Conservation (phyloP, 2,888 invertebrate genomes). For the Callosobruchus maculatus region DNA sequence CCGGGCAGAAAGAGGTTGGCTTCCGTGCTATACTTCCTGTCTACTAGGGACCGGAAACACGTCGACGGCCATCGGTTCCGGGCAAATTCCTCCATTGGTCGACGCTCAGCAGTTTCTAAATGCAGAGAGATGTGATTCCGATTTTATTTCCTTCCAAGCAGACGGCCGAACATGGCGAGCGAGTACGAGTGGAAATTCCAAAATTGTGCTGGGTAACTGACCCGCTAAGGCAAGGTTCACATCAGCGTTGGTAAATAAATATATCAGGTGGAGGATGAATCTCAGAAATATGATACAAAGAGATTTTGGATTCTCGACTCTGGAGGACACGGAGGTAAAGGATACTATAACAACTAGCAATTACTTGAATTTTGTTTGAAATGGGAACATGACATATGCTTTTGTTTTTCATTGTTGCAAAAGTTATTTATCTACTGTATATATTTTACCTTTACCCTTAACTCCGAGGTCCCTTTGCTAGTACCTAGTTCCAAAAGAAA, state of each 20-base stretch:
- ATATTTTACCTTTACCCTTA: too few relatives aligned
- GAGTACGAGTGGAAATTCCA: neutral
- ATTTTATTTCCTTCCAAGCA: neutral
- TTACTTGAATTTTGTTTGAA: too few relatives aligned
- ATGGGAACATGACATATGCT: too few relatives aligned
- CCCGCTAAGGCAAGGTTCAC: neutral
- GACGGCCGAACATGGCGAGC: neutral
- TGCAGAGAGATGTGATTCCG: neutral
- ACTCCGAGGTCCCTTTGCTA: too few relatives aligned
- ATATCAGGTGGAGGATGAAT: too few relatives aligned
- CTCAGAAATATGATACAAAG: too few relatives aligned
- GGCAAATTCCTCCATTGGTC: neutral
- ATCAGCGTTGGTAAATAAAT: neutral
- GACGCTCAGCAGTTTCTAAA: neutral
- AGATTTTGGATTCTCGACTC: too few relatives aligned
- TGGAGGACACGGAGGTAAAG: too few relatives aligned
- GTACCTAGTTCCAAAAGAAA: too few relatives aligned
- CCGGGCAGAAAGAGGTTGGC: neutral
- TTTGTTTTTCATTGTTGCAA: too few relatives aligned
- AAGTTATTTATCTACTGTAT: too few relatives aligned
- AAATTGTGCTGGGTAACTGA: neutral
- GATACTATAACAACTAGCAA: too few relatives aligned
- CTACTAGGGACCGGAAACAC: neutral
- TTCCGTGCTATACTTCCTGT: neutral
- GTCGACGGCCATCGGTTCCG: neutral